Base-by-base conservation (phyloP, 2,113 vertebrate genomes). In the Cnemophilus loriae region DNA sequence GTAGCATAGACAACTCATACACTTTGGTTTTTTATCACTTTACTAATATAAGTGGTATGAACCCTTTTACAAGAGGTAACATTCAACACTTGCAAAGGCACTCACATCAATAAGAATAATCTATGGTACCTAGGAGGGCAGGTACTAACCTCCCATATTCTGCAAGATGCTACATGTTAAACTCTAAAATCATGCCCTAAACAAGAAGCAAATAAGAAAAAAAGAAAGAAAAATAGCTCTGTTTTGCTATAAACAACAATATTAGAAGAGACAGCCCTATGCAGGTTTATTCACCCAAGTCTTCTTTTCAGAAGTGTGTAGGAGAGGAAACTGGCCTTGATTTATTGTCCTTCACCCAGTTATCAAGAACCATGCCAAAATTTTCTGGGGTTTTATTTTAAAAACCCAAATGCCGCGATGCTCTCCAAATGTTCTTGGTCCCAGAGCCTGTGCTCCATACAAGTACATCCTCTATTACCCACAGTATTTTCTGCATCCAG, bases 391-490 rank as follows among this genome's bases (percentile, higher is more conserved):
- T 42, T 44, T 92, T 49, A 41, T 59, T 86, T 87, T 53, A 77
- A 47, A 91, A 73, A 63, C 44, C 64, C 47, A 24, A 64, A 80
- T 33, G 67, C 30, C n/a, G 8, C 1, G 3, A 49, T 13, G 2
- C 26, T 47, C 70, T 70, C 67, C 37, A 74, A 57, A 42, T 39
- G 41, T 75, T 85, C 63, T 39, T 65, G 33, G 35, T 50, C 30
- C 26, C 50, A 41, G 49, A 79, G 50, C 44, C 49, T 49, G 9
- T 13, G 19, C 28, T 86, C 88, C 26, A 10, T 65, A 65, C 33
- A 28, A 27, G 49, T 83, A 82, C 91, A 71, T 89, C 65, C 89
- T 94, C 50, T 56, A 6, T 50, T 84, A 88, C 68, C 91, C 92
- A 83, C 65, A 63, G 80, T 42, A 84, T 81, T 63, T 41, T 84